Percentiles rank a stretch among this genome's conserved stretches.
phyloP scores from a whole-genome alignment of 2,113 vertebrate species.

The Mellivora capensis region DNA sequence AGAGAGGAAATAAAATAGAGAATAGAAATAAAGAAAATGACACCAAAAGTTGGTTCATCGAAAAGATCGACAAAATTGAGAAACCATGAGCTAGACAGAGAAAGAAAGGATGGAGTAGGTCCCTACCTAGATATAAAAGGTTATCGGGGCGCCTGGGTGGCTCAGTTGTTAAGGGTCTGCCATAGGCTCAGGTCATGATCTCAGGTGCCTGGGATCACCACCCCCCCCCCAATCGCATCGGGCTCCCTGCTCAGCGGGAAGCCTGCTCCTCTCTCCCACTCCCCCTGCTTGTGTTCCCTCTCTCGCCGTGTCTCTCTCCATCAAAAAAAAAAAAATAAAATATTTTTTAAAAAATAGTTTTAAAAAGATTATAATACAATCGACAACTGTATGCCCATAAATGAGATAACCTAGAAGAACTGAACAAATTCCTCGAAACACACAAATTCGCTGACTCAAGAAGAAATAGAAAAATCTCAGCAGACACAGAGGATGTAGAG shows the following conservation, averaged over 20 bases:
- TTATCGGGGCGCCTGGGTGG: neutral
- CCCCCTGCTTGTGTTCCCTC: too few species aligned
- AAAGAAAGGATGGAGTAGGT: neutral
- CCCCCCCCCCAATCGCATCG: too few species aligned
- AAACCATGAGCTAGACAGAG: neutral
- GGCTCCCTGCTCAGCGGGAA: too few species aligned
- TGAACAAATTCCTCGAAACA: neutral
- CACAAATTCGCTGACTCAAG: neutral
- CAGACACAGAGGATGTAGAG: neutral
- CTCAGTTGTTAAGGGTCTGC: too few species aligned
- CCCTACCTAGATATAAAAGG: neutral
- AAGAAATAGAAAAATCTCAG: neutral
- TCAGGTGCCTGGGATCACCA: too few species aligned
- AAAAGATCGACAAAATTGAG: neutral
- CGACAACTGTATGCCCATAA: neutral
- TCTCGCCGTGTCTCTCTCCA: too few species aligned
- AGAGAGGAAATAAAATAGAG: neutral
- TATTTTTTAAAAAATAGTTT: neutral
- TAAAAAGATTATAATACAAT: neutral
- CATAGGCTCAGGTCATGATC: too few species aligned
- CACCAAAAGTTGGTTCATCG: neutral
- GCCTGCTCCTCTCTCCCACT: too few species aligned
- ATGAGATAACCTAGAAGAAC: neutral
- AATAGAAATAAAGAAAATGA: neutral
- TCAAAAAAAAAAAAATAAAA: too few species aligned